phyloP scores from a whole-genome alignment of 2,797 vertebrate genomes.

The Chelonia mydas region DNA sequence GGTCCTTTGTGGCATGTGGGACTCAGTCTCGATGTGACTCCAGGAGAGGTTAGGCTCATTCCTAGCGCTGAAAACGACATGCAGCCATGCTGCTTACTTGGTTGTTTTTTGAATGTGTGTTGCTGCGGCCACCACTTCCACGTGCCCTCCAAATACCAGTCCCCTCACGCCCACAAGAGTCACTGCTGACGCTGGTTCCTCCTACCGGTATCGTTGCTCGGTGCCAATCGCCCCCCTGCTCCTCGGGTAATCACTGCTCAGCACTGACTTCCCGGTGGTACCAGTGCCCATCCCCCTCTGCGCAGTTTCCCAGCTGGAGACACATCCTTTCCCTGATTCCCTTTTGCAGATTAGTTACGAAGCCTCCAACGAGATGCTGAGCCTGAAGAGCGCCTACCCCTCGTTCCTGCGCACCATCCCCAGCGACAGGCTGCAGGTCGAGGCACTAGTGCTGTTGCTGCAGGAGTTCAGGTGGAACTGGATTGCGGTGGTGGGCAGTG shows the following conservation, averaged over 20 bases:
- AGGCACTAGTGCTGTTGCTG: conserved; percentile 81
- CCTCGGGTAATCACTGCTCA: neutral
- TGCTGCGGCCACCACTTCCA: fast-evolving
- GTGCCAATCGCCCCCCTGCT: neutral
- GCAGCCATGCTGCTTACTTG: fast-evolving
- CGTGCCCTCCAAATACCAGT: no score
- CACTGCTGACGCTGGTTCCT: fast-evolving
- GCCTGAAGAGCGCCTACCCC: conserved; percentile 79
- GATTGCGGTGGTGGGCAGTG: conserved; percentile 83
- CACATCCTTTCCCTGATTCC: neutral
- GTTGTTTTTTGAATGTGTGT: neutral
- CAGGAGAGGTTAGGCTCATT: fast-evolving
- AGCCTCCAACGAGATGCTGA: conserved; percentile 83
- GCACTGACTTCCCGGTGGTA: neutral
- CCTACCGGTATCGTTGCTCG: neutral
- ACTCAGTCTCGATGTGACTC: neutral
- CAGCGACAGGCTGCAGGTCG: conserved; percentile 80
- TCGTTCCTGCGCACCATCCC: conserved; percentile 86
- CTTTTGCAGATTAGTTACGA: conserved; percentile 76
- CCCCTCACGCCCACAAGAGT: neutral
- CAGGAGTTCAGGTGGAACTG: conserved; percentile 85
- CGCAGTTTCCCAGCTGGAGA: neutral
- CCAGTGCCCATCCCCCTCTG: neutral
- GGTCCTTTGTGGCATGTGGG: fast-evolving
- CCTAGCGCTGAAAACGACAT: fast-evolving